These are phyloP conservation scores for Dromaius novaehollandiae DNA, from an alignment of 2,113 vertebrate species.

Conservation along the genomic window DNA sequence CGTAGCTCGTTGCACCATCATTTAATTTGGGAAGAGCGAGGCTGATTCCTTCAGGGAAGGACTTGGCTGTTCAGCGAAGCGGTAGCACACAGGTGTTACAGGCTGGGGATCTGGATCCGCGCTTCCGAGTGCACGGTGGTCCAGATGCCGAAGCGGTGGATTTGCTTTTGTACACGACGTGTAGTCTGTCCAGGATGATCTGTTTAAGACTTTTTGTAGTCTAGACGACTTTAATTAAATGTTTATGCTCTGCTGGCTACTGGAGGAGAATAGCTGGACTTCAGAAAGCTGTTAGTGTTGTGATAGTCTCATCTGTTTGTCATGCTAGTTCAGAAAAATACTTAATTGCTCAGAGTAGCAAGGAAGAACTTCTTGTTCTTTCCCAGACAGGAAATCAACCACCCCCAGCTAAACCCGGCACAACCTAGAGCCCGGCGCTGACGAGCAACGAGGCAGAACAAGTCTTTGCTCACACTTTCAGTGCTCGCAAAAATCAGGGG, in stretches of 20 bases:
- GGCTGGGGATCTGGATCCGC: rapidly evolving
- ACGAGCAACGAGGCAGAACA: not conserved
- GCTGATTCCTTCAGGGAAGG: rapidly evolving
- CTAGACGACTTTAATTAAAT: constrained; percentile 28
- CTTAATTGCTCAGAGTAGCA: constrained; percentile 28
- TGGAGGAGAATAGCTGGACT: not conserved
- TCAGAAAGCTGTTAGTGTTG: not conserved
- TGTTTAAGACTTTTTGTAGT: not conserved
- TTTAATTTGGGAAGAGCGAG: not conserved
- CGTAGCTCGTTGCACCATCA: rapidly evolving
- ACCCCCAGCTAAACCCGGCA: not conserved
- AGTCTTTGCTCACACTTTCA: not conserved
- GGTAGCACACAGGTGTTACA: not conserved
- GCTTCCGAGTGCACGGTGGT: not conserved
- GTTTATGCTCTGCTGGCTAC: constrained; percentile 30
- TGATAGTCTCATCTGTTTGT: constrained; percentile 37
- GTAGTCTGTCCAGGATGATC: not conserved
- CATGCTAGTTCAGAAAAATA: constrained; percentile 9
- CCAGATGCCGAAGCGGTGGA: not conserved
- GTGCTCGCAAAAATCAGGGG: rapidly evolving
- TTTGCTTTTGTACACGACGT: not conserved
- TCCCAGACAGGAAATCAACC: constrained; percentile 51
- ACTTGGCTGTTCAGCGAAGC: not conserved
- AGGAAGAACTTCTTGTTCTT: constrained; percentile 66
- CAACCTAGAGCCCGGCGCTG: not conserved